Base-by-base conservation (phyloP, 1,140 invertebrate species). In the Drosophila baimaii region DNA sequence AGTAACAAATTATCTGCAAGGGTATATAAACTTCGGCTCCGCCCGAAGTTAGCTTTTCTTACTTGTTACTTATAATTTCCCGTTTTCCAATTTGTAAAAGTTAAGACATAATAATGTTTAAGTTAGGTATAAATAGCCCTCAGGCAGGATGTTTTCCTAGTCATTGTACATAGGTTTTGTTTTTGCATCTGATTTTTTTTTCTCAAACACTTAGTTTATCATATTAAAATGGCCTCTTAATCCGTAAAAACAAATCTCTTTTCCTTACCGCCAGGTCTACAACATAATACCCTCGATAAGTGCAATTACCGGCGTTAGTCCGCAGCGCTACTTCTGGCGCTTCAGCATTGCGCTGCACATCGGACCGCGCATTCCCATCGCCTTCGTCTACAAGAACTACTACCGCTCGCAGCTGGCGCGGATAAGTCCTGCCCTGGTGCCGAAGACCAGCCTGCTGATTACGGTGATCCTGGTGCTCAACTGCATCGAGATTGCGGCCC, bases 261-360 rank as follows among this genome's bases (percentile, higher is more conserved):
- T 29, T 46, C 0, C 63, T 93, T 93, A 21, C 5, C 25, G 15
- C 10, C 90, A 98, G 97, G 97, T 98, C 68, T 97, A 97, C 92
- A 98, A 98, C 93, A 95, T 97, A 92, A 95, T 98, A 90, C 97
- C 97, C 82, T 97, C 96, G 81, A 97, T 98, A 93, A 97, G 96
- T 94, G 96, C 97, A 68, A 96, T 97, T 92, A 97, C 97, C 64
- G 97, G 97, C 23, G 95, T 98, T 82, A 97, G 96, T 81, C 97
- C 97, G 35, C 97, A 98, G 92, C 94, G 96, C 81, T 98, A 98
- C 93, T 94, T 98, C 77, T 98, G 98, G 97, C 94, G 97, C 81
- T 95, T 98, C 80, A 96, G 96, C 91, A 96, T 98, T 81, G 97
- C 97, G 43, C 94, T 98, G 73, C 97, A 98, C 91, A 95, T 97